phyloP scores from a whole-genome alignment of 1,140 invertebrate genomes.

The Proctacanthus coquilletti region DNA sequence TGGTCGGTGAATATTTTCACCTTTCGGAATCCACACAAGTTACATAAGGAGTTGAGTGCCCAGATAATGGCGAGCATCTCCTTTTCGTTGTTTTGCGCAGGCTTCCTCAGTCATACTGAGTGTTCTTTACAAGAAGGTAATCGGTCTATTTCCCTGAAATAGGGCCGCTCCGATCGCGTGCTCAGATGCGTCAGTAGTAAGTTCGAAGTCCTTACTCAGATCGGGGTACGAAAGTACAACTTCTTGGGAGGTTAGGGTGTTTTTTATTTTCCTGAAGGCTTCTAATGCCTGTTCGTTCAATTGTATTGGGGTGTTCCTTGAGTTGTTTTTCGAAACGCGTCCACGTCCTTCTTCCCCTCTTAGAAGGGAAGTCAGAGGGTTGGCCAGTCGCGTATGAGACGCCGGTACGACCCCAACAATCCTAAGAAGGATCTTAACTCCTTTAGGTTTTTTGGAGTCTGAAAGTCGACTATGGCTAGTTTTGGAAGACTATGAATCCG shows the following conservation, averaged over 20 bases:
- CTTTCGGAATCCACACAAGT: too few species aligned
- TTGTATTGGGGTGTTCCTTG: slow-evolving; percentile 3
- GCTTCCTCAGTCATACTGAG: slow-evolving; percentile 22
- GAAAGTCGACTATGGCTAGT: slow-evolving; percentile 8
- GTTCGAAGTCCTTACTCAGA: slow-evolving; percentile 14
- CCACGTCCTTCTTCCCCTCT: slow-evolving; percentile 8
- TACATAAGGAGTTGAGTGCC: slow-evolving; percentile 23
- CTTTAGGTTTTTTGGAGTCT: slow-evolving; percentile 4
- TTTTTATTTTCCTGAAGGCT: slow-evolving; percentile 26
- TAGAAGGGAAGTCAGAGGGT: slow-evolving; percentile 5
- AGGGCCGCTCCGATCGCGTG: slow-evolving; percentile 18
- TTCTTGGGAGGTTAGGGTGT: slow-evolving; percentile 22
- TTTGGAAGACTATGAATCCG: slow-evolving; percentile 3
- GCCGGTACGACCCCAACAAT: slow-evolving; percentile 4
- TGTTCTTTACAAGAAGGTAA: slow-evolving; percentile 12
- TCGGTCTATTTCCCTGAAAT: too few species aligned
- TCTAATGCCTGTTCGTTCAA: slow-evolving; percentile 10
- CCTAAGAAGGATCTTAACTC: slow-evolving; percentile 8
- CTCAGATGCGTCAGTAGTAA: slow-evolving; percentile 17
- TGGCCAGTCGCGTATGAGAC: slow-evolving; percentile 5
- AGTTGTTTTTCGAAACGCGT: background rate
- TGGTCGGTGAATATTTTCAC: slow-evolving; percentile 19
- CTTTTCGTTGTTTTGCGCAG: slow-evolving; percentile 13
- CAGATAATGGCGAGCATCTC: slow-evolving; percentile 19
- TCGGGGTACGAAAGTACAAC: slow-evolving; percentile 23